Base-by-base conservation (phyloP, 1,140 invertebrate genomes). In the Eupristina koningsbergeri region DNA sequence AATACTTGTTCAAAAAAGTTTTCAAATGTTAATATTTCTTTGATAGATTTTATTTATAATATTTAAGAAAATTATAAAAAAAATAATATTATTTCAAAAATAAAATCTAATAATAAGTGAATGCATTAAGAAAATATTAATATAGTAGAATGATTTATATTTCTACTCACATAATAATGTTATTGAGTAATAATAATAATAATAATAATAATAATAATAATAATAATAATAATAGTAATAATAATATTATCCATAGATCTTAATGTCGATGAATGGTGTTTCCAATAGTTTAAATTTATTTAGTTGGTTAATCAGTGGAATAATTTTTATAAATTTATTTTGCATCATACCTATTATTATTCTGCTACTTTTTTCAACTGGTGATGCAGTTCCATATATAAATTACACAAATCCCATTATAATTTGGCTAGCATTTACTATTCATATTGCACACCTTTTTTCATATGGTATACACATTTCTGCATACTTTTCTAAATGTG, bases 211-310 rank as follows among this genome's bases (percentile, higher is more conserved):
- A n/a, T n/a, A n/a, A n/a, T n/a, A n/a, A n/a, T n/a, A n/a, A n/a
- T n/a, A n/a, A n/a, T n/a, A n/a, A n/a, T n/a, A n/a, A n/a, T n/a
- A n/a, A n/a, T n/a, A n/a, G n/a, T n/a, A n/a, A n/a, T n/a, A n/a
- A n/a, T n/a, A n/a, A n/a, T n/a, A 45, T 45, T 45, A 7, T 64
- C n/a, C 84, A 76, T 58, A 92, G 91, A 88, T 91, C 31, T 77
- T 93, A 67, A 92, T 93, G 91, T 85, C 88, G 19, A 91, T 92
- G 86, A 92, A 92, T 84, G 91, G 92, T 34, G 89, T 92, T 8
- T 89, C 87, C 64, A 87, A 86, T 36, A 69, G 76, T 47, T 88
- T 89, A n/a, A 92, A 92, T 87, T 86, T 93, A 64, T 84, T 91
- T 15, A 91, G 90, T 76, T 93, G 92, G 92, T 58, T 92, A 8